A percentile compares a stretch with the other conserved stretches of the same genome.
Conservation (phyloP, 2,113 vertebrate species). For the Thryonomys swinderianus region DNA sequence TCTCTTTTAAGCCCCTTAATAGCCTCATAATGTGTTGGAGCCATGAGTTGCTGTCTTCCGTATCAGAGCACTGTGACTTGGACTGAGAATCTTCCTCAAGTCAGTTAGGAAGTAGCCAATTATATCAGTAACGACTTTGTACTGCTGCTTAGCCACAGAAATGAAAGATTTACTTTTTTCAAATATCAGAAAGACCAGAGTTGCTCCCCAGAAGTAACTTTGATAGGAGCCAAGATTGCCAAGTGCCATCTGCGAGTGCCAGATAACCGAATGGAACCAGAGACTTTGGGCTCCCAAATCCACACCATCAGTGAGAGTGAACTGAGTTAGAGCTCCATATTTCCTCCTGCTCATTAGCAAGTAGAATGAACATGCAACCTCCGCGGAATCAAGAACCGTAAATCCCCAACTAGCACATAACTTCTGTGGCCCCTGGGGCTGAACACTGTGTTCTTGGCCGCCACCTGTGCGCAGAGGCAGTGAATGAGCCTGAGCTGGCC, state of each 20-base stretch:
- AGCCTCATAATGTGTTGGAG: neutral
- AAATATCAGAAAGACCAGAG: neutral
- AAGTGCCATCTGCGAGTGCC: slow-evolving; percentile 41
- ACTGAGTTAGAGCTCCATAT: neutral
- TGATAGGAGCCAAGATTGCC: slow-evolving; percentile 20
- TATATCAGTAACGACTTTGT: neutral
- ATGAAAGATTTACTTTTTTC: neutral
- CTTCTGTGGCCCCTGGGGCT: neutral
- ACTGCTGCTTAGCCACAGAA: slow-evolving; percentile 23
- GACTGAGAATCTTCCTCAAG: slow-evolving; percentile 35
- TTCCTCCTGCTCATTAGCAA: neutral
- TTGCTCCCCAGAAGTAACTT: slow-evolving; percentile 34
- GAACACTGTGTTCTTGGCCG: neutral
- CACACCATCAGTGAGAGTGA: neutral
- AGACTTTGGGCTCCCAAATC: neutral
- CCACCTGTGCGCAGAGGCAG: rapidly evolving
- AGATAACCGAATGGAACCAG: neutral
- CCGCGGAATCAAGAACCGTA: neutral
- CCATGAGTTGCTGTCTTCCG: slow-evolving; percentile 14
- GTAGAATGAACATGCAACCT: neutral
- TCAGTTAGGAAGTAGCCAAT: neutral
- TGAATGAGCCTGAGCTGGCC: rapidly evolving
- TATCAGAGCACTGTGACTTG: slow-evolving; percentile 16
- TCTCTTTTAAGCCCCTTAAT: slow-evolving; percentile 20
- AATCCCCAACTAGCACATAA: neutral